A percentile compares a stretch with the other conserved stretches of the same genome.
Conservation (phyloP, 2,888 invertebrate species). For the Bimastos eiseni region DNA sequence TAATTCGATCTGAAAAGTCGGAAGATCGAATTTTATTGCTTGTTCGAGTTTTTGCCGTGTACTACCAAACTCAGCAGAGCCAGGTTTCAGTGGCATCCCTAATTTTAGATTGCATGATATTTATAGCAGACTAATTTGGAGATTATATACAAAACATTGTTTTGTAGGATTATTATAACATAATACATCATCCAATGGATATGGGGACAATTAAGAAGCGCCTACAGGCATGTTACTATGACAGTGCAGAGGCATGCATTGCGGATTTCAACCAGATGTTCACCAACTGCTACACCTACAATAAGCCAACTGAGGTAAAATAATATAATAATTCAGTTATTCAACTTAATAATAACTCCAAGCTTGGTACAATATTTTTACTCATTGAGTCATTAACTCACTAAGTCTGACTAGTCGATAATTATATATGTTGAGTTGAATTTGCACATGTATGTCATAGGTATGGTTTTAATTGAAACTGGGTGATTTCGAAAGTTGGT, state of each 20-base stretch:
- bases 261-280: conserved; percentile 96
- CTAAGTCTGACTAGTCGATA: too few species aligned
- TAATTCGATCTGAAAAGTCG: too few species aligned
- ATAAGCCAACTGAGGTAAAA: conserved; percentile 86
- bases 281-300: conserved; percentile 95
- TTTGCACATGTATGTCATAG: too few species aligned
- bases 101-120: too few species aligned
- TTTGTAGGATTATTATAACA: conserved; percentile 89
- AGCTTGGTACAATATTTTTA: conserved; percentile 46
- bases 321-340: background rate
- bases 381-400: too few species aligned
- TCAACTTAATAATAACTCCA: background rate
- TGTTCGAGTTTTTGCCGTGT: too few species aligned
- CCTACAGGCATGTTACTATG: conserved; percentile 91
- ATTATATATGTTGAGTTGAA: too few species aligned
- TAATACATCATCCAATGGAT: conserved; percentile 97
- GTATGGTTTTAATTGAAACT: too few species aligned
- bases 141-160: background rate
- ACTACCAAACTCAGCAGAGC: too few species aligned
- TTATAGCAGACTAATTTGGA: background rate
- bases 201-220: conserved; percentile 94
- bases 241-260: conserved; percentile 90
- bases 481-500: too few species aligned
- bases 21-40: too few species aligned
- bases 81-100: too few species aligned